These are phyloP conservation scores for Brachyhypopomus occidentalis DNA, from an alignment of 2,113 vertebrate species.

Conservation along the genomic window DNA sequence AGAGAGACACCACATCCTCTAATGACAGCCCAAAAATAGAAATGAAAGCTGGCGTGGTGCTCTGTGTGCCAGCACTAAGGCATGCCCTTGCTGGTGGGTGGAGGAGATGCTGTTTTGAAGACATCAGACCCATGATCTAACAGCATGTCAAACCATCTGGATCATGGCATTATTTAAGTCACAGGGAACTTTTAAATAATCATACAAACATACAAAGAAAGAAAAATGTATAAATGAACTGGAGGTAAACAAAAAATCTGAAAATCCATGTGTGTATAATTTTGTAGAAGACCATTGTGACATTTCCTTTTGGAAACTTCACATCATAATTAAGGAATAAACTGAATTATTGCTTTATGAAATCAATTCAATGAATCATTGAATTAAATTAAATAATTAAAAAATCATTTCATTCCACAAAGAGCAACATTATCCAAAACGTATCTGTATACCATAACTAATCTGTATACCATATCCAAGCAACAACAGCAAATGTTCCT, in stretches of 20 bases:
- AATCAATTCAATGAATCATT: background rate
- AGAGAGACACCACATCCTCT: slow-evolving; percentile 31
- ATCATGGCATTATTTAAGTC: background rate
- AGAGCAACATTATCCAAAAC: no score
- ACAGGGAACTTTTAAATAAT: background rate
- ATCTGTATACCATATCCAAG: no score
- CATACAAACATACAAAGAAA: background rate
- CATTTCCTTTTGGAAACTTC: no score
- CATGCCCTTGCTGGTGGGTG: slow-evolving; percentile 42
- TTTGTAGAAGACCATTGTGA: background rate
- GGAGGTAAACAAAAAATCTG: no score
- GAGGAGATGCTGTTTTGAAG: slow-evolving; percentile 25
- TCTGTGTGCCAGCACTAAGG: slow-evolving; percentile 35
- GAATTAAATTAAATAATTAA: no score
- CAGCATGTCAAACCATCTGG: slow-evolving; percentile 19
- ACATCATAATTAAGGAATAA: no score
- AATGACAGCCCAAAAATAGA: slow-evolving; percentile 44
- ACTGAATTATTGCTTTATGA: no score
- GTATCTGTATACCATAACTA: no score
- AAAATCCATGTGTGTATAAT: background rate
- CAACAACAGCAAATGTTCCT: no score
- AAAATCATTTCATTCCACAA: no score
- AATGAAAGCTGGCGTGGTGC: slow-evolving; percentile 30
- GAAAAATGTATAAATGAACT: background rate
- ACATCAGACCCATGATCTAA: slow-evolving; percentile 11